Evolutionary conservation across 2,797 vertebrate genomes (phyloP).

Genomic region (Typhlichthys subterraneus): DNA sequence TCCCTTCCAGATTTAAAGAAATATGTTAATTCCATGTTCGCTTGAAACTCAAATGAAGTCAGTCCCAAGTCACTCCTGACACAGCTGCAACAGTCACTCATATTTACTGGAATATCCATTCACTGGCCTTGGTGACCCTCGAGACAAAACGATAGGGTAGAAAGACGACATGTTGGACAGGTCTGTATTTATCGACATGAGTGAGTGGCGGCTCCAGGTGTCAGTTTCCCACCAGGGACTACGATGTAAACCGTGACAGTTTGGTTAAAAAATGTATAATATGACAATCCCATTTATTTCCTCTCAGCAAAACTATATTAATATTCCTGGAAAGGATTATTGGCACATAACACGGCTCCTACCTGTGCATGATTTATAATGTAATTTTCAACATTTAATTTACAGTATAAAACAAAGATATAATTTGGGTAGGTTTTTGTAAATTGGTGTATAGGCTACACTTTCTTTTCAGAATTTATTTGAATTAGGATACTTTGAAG

Average conservation of each 20-base stretch:
- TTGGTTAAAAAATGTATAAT: conserved; percentile 36
- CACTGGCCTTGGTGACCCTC: conserved; percentile 16
- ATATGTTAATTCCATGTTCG: conserved; percentile 43
- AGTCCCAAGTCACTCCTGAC: conserved; percentile 56
- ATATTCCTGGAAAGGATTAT: conserved; percentile 16
- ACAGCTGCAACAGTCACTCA: conserved; percentile 50
- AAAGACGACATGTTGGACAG: conserved; percentile 31
- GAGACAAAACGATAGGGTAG: conserved; percentile 48
- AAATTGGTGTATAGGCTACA: no score
- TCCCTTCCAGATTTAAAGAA: conserved; percentile 42
- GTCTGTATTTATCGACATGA: conserved; percentile 53
- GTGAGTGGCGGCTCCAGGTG: conserved; percentile 61
- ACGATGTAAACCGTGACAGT: conserved; percentile 21
- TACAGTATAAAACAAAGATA: no score
- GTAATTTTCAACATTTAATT: no score
- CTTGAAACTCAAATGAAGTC: conserved; percentile 58
- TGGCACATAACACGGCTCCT: no score
- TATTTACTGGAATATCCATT: conserved; percentile 63
- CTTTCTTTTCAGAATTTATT: no score
- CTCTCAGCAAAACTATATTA: conserved; percentile 23
- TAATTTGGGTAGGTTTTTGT: no score
- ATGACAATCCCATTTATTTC: conserved; percentile 26
- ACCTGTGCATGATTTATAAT: no score
- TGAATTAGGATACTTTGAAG: no score
- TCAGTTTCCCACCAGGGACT: conserved; percentile 50